Evolutionary conservation across 2,888 invertebrate species (phyloP), one percentile per base, ranked within the genome.

Genomic region (Caenorhabditis sp.): DNA sequence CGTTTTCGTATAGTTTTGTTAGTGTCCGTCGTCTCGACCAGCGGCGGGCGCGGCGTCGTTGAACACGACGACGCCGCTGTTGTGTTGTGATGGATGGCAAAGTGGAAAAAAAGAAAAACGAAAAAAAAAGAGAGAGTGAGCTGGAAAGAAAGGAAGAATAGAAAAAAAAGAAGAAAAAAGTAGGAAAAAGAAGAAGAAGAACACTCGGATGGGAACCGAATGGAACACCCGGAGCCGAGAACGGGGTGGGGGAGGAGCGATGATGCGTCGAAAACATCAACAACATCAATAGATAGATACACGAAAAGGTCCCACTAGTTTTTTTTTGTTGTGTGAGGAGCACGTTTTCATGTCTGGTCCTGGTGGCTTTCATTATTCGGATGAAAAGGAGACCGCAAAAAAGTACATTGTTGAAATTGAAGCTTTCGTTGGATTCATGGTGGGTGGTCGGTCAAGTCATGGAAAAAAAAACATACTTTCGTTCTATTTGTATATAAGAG

Each of bases 1-100:
- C 75, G 70, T 82, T 82, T 82, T 82, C 82, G 82, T 82, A 82
- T 82, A 82, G 82, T 76, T 82, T 76, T 82, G 81, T 81, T 80
- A 80, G 80, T 80, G 80, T 80, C 80, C 81, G 74, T 47, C 70
- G 49, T 68, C 77, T 59, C 58, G 77, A 63, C 77, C 70, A 77
- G 70, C 77, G 70, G 75, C 72, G 44, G 59, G 49, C 54, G 74
- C 70, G 77, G 61, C 77, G 77, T 70, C 77, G 77, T 77, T 70
- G 63, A 70, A 77, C 69, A 77, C 76, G 35, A 66, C 51, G 26
- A 63, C 64, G 64, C 76, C 68, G 69, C 77, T 69, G 69, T 70
- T 69, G 69, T 77, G 77, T 77, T 77, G 77, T 77, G 77, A 77
- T 77, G 77, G 77, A 77, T 77, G 77, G 80, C 72, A 66, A 72